Conservation (phyloP, 2,113 vertebrate genomes). For the Ochotona curzoniae region DNA sequence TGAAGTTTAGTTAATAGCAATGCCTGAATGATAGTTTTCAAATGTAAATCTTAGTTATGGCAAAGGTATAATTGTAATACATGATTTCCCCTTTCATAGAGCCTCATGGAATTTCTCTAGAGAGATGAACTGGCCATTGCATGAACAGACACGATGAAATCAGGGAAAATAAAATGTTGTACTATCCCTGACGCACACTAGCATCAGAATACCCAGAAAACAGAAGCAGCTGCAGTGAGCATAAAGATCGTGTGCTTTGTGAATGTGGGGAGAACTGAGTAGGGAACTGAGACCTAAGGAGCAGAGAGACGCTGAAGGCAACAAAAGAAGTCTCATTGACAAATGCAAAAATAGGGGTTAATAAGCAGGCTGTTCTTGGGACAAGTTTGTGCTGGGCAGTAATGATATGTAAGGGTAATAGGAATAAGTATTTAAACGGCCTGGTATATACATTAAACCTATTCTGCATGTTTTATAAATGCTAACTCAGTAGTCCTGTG, state of each 20-base stretch:
- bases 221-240: not conserved
- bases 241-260: not conserved
- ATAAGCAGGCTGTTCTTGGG: not conserved
- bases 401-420: slow-evolving; percentile 6
- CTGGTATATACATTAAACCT: not conserved
- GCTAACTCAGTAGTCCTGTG: not conserved
- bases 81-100: not conserved
- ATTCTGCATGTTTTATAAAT: not conserved
- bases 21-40: too few species aligned
- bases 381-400: not conserved
- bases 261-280: not conserved
- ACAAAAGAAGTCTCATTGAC: not conserved
- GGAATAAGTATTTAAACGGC: slow-evolving; percentile 2
- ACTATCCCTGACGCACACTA: not conserved
- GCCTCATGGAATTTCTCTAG: slow-evolving; percentile 20
- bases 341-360: not conserved
- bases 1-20: not conserved
- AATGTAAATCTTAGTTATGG: too few species aligned
- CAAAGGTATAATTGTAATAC: not conserved
- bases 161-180: not conserved
- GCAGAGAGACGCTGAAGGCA: not conserved
- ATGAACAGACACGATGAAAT: not conserved
- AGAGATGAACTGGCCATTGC: not conserved
- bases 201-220: not conserved
- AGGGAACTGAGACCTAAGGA: not conserved